Evolutionary conservation across 1,140 invertebrate species (phyloP), one percentile per base, ranked within the genome.

Genomic region (Ips nitidus): DNA sequence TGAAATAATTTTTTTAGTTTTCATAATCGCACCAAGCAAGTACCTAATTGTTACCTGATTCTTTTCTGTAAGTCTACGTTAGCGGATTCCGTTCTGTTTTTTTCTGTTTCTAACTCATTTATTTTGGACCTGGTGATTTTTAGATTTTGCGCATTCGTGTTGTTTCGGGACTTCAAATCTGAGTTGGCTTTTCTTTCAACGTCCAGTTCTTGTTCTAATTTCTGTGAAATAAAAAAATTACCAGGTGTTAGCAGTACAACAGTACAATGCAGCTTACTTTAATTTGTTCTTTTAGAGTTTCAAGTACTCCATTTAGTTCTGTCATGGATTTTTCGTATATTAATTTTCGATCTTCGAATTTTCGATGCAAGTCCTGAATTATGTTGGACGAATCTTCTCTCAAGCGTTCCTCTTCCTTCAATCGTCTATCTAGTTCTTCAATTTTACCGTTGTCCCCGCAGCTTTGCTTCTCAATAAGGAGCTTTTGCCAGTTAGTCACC

Each of bases 161-260:
- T 71, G 47, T 64, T 74, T 43, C 66, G 66, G 6, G 38, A 70
- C 58, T 70, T 76, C 52, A 74, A 60, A n/a, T 77, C 76, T 5
- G 40, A 36, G 3, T 45, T 57, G n/a, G 58, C 38, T 68, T 75
- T 75, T 63, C 71, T 79, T 45, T 79, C 76, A 41, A 39, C 65
- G 52, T 78, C 75, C 22, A 79, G 52, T 38, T 77, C 75, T 45
- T 73, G 69, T 41, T 77, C 76, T 7, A 79, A 41, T 73, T 74
- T 73, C 76, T 79, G 65, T 52, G 76, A 73, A 66, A 2, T 1
- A 63, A 52, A 22, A 22, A 22, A 22, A 22, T 22, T 22, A 22
- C 22, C 22, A 22, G 22, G 22, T 22, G 22, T 22, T 22, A 22
- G 22, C 22, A 22, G 22, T 22, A 22, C 22, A 22, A 22, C 22